Evolutionary conservation across 2,797 vertebrate genomes (phyloP), one percentile per base, ranked within the genome.

Genomic region (Betta splendens): DNA sequence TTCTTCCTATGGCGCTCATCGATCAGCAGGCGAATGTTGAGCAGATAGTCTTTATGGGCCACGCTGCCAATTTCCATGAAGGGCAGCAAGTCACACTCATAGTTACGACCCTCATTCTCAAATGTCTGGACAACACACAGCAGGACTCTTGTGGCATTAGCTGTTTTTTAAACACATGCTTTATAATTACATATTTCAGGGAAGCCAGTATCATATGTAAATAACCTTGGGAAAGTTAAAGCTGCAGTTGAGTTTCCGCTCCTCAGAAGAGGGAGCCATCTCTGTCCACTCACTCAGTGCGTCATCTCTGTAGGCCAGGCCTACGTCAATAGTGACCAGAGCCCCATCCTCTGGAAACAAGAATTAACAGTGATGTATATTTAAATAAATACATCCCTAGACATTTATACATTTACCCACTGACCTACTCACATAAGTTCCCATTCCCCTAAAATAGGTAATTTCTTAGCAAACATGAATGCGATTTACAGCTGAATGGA

Each of bases 11-110:
- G 95, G 55, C 88, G 92, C 48, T 96, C 95, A 2, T 92, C 94
- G 37, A 98, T 94, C 0, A 97, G 97, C 35, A 99, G 91, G 1
- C 95, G 93, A 77, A 99, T 94, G 87, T 99, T 99, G 66, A 99
- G 89, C 21, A 99, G 96, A 69, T 98, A 99, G 84, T 93, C 98
- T 58, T 98, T 99, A 77, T 99, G 97, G n/a, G 94, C 91, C 68
- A 99, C 95, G 0, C 93, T 96, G 36, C 97, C 97, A 0, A 99
- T 77, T 84, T 99, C 97, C 94, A 99, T 96, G 81, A 99, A 98
- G 21, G 97, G 95, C 38, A 99, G 86, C 21, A 93, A 85, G 22
- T 98, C 95, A 9, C 97, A 99, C 5, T 97, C 94, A 0, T 99
- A 99, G 83, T 92, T 89, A 1, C 94, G 94, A 1, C 95, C 97